These are phyloP conservation scores for Zaprionus bogoriensis DNA, from an alignment of 2,888 invertebrate species.

Conservation along the genomic window DNA sequence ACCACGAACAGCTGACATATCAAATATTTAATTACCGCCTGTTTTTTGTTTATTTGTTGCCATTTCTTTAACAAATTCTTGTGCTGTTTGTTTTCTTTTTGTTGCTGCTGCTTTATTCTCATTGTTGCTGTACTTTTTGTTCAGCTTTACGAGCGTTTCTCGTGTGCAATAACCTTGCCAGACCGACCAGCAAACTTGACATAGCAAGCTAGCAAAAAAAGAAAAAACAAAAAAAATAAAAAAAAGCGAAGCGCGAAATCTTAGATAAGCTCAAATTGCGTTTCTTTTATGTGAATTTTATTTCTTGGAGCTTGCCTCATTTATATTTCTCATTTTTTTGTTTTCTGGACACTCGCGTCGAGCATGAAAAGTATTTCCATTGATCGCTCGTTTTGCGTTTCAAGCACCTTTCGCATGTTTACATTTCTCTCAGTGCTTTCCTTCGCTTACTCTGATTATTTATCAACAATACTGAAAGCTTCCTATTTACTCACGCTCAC, in stretches of 20 bases:
- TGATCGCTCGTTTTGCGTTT: conserved; percentile 38
- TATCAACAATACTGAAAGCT: conserved; percentile 23
- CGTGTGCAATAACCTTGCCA: conserved; percentile 63
- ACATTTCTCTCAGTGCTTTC: conserved; percentile 22
- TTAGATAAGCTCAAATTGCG: conserved; percentile 59
- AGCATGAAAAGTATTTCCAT: conserved; percentile 57
- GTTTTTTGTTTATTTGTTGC: conserved; percentile 33
- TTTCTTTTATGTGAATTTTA: conserved; percentile 36
- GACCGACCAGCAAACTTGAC: conserved; percentile 46
- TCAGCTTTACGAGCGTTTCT: conserved; percentile 29
- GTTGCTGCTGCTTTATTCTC: conserved; percentile 7
- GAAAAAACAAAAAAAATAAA: conserved; percentile 15
- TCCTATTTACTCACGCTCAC: conserved; percentile 16
- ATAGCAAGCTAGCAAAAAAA: conserved; percentile 32
- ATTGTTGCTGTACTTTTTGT: conserved; percentile 12
- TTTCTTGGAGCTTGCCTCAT: conserved; percentile 8
- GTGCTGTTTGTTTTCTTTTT: conserved; percentile 10
- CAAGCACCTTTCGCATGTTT: conserved; percentile 41
- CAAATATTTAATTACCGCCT: conserved; percentile 69
- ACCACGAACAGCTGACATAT: conserved; percentile 51
- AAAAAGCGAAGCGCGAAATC: conserved; percentile 47
- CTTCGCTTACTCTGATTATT: conserved; percentile 29
- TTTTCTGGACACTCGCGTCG: conserved; percentile 21
- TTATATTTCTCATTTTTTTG: conserved; percentile 13
- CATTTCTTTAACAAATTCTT: conserved; percentile 37